Conservation (phyloP, 1,140 invertebrate genomes). For the Macrocentrus cingulum region DNA sequence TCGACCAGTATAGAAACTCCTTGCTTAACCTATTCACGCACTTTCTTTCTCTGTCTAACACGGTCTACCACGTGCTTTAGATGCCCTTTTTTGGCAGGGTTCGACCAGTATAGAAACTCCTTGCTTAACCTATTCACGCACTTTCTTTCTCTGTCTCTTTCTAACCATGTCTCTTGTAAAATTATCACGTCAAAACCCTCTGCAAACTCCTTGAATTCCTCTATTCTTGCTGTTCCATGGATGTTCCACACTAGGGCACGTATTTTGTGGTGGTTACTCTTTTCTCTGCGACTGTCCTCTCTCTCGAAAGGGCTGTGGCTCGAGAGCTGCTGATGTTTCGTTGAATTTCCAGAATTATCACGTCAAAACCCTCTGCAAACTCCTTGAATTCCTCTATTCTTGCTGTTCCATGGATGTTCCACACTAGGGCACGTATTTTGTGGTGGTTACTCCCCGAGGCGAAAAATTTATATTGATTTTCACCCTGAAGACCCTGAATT, state of each 20-base stretch:
- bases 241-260: background rate
- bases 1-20: conserved; percentile 19
- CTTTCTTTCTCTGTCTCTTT: conserved; percentile 12
- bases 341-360: conserved; percentile 13
- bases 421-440: background rate
- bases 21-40: conserved; percentile 9
- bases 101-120: conserved; percentile 19
- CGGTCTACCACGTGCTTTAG: too few species aligned
- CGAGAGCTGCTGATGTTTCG: background rate
- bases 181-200: conserved; percentile 12
- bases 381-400: conserved; percentile 2
- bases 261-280: too few species aligned
- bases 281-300: too few species aligned
- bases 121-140: conserved; percentile 9
- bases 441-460: too few species aligned
- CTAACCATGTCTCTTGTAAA: conserved; percentile 28
- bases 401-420: background rate
- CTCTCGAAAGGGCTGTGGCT: background rate
- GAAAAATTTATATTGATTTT: too few species aligned
- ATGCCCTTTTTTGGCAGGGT: conserved; percentile 16
- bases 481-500: too few species aligned
- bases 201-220: conserved; percentile 16
- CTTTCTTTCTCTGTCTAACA: conserved; percentile 11
- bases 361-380: conserved; percentile 14
- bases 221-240: background rate